Evolutionary conservation across 2,797 vertebrate genomes (phyloP), one percentile per base, ranked within the genome.

Genomic region (Ctenosaura bakeri): DNA sequence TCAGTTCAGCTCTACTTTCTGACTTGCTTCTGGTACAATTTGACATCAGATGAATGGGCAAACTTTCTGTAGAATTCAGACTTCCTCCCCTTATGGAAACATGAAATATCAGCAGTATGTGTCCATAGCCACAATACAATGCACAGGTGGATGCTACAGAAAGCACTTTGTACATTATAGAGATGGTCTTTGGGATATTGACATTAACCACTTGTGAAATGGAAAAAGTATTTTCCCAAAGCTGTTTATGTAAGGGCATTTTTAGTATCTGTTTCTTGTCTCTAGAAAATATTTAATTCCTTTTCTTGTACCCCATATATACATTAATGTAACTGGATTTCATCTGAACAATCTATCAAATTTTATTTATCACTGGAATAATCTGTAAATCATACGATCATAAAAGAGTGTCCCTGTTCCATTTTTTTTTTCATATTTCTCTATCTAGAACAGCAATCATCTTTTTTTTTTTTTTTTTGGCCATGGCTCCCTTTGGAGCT

Each of bases 151-250:
- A 90, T 94, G 90, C 94, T 96, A 93, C 90, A 93, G 93, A 94
- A 92, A 96, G 91, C 94, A 93, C 95, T 96, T 95, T 95, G 89
- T 93, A 94, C 93, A 92, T 95, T 91, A 93, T 93, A 94, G 91
- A 95, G 89, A 94, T 92, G 91, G 95, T 46, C 91, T 90, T 85
- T 90, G 87, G 87, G 92, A 95, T 95, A 91, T 93, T 95, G 94
- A 94, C 96, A 95, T 91, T 92, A 95, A 93, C 91, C 92, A 94
- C 94, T 93, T 95, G 93, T 96, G 95, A 97, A 97, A 96, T 95
- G 92, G 95, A 94, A 97, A 96, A 96, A 94, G 50, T 94, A 32
- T 94, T 92, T 96, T 96, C 81, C 88, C 83, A 87, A 69, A 95
- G 87, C 54, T 85, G 86, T 93, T 96, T 91, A 62, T 94, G 91